These are phyloP conservation scores for Coenonympha glycerion DNA, from an alignment of 2,888 invertebrate genomes.

Conservation along the genomic window DNA sequence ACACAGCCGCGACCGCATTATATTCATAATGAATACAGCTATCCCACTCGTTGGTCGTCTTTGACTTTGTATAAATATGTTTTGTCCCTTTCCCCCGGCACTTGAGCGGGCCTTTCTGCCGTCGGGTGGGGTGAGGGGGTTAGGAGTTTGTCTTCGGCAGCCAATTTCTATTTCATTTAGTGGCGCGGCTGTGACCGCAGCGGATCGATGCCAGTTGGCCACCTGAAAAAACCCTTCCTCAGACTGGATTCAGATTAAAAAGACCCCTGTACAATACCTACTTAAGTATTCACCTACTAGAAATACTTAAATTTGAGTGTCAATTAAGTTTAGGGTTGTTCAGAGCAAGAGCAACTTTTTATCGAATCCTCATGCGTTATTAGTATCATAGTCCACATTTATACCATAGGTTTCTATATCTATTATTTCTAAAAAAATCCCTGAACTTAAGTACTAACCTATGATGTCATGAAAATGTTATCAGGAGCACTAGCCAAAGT, in stretches of 20 bases:
- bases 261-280: background rate
- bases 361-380: too few relatives aligned
- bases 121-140: slow-evolving; percentile 62
- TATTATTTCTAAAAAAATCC: too few relatives aligned
- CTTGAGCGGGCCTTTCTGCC: slow-evolving; percentile 54
- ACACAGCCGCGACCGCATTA: slow-evolving; percentile 72
- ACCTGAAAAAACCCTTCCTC: slow-evolving; percentile 45
- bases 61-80: slow-evolving; percentile 76
- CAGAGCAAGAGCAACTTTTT: too few relatives aligned
- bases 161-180: slow-evolving; percentile 75
- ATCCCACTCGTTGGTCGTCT: slow-evolving; percentile 73
- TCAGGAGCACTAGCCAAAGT: too few relatives aligned
- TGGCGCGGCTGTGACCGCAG: slow-evolving; percentile 68
- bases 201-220: slow-evolving; percentile 60
- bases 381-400: too few relatives aligned
- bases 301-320: too few relatives aligned
- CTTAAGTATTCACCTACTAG: too few relatives aligned
- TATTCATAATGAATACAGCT: slow-evolving; percentile 76
- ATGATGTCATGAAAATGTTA: too few relatives aligned
- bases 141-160: slow-evolving; percentile 72
- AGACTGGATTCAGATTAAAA: background rate
- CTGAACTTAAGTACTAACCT: too few relatives aligned
- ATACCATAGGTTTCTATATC: too few relatives aligned
- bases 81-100: slow-evolving; percentile 62
- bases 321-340: too few relatives aligned